phyloP scores from a whole-genome alignment of 1,140 invertebrate species.

The Saccostrea echinata region DNA sequence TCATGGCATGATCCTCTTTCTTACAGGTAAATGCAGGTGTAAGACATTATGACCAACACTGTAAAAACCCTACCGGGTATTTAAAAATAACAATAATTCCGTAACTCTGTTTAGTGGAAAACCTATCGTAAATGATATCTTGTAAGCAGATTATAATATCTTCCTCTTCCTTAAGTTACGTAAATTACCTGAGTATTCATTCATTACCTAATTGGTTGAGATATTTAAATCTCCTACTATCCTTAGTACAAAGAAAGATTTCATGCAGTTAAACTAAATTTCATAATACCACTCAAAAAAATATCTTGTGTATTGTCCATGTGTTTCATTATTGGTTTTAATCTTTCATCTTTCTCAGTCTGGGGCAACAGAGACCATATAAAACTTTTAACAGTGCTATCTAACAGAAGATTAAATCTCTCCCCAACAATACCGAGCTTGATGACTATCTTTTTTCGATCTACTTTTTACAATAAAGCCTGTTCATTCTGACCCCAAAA shows the following conservation, averaged over 20 bases:
- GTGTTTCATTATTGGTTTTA: conserved; percentile 24
- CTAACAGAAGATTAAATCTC: conserved; percentile 11
- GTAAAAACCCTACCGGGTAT: neutral
- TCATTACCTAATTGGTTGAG: neutral
- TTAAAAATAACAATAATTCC: neutral
- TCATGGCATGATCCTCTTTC: neutral
- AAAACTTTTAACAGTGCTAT: neutral
- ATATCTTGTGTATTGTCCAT: neutral
- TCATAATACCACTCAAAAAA: neutral
- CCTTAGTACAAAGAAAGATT: neutral
- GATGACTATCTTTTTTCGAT: conserved; percentile 22
- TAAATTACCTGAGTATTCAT: conserved; percentile 1
- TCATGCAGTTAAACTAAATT: neutral
- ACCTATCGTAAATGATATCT: neutral
- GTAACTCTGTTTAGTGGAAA: too few relatives aligned
- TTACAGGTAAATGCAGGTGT: neutral
- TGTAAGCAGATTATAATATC: neutral
- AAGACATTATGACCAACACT: neutral
- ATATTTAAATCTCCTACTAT: neutral
- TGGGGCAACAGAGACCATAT: conserved; percentile 24
- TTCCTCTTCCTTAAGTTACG: neutral
- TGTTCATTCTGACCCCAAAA: neutral
- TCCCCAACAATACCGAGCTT: neutral
- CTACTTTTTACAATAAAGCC: neutral
- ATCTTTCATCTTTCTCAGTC: conserved; percentile 18